These are phyloP conservation scores for Notiomystis cincta DNA, from an alignment of 2,113 vertebrate genomes.

Conservation along the genomic window DNA sequence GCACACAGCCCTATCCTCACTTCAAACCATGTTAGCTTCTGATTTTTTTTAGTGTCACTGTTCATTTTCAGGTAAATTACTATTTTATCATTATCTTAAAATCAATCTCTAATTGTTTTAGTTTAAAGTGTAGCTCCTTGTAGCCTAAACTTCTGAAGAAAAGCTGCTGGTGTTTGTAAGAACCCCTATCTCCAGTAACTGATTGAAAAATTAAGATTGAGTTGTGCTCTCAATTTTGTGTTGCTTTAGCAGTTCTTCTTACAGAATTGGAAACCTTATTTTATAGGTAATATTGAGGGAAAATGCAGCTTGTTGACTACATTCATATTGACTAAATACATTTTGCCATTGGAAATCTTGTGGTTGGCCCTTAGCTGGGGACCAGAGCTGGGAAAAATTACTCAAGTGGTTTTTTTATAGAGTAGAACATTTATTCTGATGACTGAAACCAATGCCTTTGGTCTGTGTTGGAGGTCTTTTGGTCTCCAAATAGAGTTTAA, in stretches of 20 bases:
- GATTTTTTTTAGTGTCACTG: not conserved
- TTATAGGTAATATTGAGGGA: not conserved
- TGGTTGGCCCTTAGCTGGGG: not conserved
- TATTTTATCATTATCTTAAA: not conserved
- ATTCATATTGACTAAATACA: not conserved
- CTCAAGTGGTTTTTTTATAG: not conserved
- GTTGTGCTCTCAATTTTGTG: not conserved
- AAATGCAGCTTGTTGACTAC: not conserved
- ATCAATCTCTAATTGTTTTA: not conserved
- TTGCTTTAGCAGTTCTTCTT: not conserved
- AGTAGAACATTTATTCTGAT: not conserved
- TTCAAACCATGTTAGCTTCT: not conserved
- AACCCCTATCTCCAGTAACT: not conserved
- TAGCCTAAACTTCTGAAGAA: not conserved
- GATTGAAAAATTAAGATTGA: not conserved
- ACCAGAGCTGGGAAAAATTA: not conserved
- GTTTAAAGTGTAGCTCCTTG: not conserved
- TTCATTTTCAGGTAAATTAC: not conserved
- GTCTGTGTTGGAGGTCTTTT: not conserved
- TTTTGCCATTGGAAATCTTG: not conserved
- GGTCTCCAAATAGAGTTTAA: not conserved
- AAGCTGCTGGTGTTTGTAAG: not conserved
- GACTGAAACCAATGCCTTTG: not conserved
- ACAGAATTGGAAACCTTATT: not conserved
- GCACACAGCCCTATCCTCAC: not conserved